Evolutionary conservation across 2,113 vertebrate species (phyloP), one percentile per base, ranked within the genome.

Genomic region (Etheostoma spectabile): DNA sequence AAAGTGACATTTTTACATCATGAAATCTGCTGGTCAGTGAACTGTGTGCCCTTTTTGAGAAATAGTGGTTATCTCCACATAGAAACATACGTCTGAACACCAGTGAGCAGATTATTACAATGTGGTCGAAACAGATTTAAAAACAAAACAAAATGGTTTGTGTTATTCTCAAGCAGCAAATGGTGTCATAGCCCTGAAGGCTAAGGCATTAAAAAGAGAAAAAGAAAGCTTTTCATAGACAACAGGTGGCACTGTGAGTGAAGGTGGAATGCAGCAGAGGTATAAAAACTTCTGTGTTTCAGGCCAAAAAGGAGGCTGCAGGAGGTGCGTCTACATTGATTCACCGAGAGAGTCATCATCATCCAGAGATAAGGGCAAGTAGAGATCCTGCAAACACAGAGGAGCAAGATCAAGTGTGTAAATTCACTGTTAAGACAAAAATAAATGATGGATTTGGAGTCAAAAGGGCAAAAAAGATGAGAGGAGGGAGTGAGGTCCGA

Each of bases 301-400:
- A 80, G 88, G 79, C 83, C 78, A 55, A 84, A 59, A 35, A 60
- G 77, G 65, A 77, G 86, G 82, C 68, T 55, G 77, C 49, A 68
- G 83, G 51, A 85, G 70, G 68, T 71, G 70, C 15, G 86, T 95
- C 96, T 97, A 99, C 97, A 99, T 99, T 52, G 98, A 99, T 86
- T 99, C 98, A 6, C 97, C 98, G 1, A 97, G 94, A 71, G 98
- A 99, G 78, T 99, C 98, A 0, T 98, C 98, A 55, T 99, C 98
- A 90, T 99, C 98, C 97, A 99, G 95, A 87, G 98, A 99, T 88
- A 99, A 95, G 59, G 98, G 98, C 95, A 99, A 95, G 91, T 98
- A 99, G 85, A 99, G 95, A 91, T 99, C 98, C 98, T 99, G 92
- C 82, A 89, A 83, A 91, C 89, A 91, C 30, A 87, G 8, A 61